Conservation (phyloP, 2,888 invertebrate species). For the Petrophora chlorosata region DNA sequence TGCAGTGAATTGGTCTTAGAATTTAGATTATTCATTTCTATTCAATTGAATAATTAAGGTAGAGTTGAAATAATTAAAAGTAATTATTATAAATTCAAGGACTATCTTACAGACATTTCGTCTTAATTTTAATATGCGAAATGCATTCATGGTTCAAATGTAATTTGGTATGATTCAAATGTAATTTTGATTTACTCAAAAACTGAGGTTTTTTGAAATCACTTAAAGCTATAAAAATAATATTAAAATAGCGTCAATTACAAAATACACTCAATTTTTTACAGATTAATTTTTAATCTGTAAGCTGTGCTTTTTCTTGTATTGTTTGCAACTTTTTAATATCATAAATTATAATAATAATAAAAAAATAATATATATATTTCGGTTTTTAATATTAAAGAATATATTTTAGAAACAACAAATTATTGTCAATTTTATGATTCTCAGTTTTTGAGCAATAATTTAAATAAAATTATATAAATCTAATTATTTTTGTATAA, state of each 20-base stretch:
- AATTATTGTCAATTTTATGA: no score
- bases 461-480: background rate
- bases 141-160: slow-evolving; percentile 77
- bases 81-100: slow-evolving; percentile 10
- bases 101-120: slow-evolving; percentile 80
- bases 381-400: no score
- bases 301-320: no score
- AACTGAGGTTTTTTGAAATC: slow-evolving; percentile 10
- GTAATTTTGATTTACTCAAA: background rate
- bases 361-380: no score
- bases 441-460: background rate
- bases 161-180: background rate
- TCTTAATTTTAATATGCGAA: slow-evolving; percentile 33
- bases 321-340: no score
- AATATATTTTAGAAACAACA: no score
- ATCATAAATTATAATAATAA: no score
- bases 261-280: no score
- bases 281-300: no score
- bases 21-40: background rate
- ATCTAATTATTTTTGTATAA: background rate
- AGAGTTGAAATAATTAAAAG: background rate
- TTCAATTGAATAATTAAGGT: background rate
- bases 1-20: slow-evolving; percentile 45
- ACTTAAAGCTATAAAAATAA: no score
- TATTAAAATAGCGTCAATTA: no score